These are phyloP conservation scores for Okapia johnstoni DNA, from an alignment of 2,113 vertebrate species.

Conservation along the genomic window DNA sequence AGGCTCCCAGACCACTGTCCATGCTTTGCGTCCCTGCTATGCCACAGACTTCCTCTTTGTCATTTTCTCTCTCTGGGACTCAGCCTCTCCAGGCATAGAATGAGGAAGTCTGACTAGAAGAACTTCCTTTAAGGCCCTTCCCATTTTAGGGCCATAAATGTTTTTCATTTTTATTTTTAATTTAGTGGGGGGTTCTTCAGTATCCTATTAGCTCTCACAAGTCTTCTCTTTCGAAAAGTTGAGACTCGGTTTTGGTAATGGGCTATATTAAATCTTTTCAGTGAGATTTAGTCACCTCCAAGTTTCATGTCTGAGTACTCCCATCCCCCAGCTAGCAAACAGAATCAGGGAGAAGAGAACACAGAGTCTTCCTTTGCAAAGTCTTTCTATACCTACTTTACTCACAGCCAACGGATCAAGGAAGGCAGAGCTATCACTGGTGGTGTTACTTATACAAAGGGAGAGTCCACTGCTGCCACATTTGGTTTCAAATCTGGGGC, in stretches of 20 bases:
- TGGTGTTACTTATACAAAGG: not conserved
- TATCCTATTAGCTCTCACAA: not conserved
- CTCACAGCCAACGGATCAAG: not conserved
- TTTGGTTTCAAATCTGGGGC: slow-evolving; percentile 1
- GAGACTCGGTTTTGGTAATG: not conserved
- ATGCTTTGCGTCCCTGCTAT: not conserved
- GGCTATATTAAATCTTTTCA: not conserved
- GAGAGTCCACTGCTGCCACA: not conserved
- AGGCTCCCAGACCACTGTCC: not conserved
- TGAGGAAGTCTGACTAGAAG: not conserved
- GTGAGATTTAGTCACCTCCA: not conserved
- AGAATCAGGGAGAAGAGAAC: not conserved
- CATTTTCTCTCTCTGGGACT: not conserved
- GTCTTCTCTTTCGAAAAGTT: not conserved
- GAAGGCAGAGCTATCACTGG: not conserved
- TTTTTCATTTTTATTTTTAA: not conserved
- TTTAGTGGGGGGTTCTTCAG: not conserved
- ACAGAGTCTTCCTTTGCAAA: not conserved
- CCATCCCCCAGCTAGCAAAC: not conserved
- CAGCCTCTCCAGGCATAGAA: not conserved
- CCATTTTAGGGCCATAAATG: not conserved
- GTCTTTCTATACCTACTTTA: not conserved
- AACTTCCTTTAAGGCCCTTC: not conserved
- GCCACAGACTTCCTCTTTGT: not conserved
- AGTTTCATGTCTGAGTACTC: not conserved